Conservation (phyloP, 2,797 vertebrate species). For the Gymnoscopelus braueri region DNA sequence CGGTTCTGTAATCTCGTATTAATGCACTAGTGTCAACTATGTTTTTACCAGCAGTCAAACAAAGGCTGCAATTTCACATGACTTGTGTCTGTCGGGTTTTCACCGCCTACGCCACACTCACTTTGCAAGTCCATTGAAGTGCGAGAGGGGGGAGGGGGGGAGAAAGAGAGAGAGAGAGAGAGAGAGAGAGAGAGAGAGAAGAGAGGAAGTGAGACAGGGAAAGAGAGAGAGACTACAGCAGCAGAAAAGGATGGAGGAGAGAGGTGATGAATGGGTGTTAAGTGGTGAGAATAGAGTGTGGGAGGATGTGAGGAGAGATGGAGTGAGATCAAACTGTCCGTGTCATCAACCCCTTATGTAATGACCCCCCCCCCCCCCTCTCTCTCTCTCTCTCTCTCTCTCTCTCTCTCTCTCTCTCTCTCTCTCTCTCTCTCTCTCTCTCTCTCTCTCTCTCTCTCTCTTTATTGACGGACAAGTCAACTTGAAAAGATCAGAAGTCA, state of each 20-base stretch:
- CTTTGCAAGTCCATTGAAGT: no score
- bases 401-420: background rate
- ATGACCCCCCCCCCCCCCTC: slow-evolving; percentile 15
- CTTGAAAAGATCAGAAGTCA: no score
- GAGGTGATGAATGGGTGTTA: slow-evolving; percentile 20
- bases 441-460: background rate
- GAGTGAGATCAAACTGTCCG: slow-evolving; percentile 21
- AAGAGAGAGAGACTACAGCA: background rate
- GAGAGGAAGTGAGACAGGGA: background rate
- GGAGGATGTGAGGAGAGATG: background rate
- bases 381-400: background rate
- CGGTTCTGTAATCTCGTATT: no score
- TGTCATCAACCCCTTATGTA: slow-evolving; percentile 50
- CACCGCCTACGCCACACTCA: no score
- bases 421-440: background rate
- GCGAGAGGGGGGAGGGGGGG: no score
- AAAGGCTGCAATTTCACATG: no score
- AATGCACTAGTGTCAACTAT: no score
- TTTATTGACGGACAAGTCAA: background rate
- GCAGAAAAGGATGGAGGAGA: slow-evolving; percentile 18
- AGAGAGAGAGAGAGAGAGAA: background rate
- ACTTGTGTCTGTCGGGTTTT: no score
- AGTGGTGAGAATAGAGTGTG: slow-evolving; percentile 2
- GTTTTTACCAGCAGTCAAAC: no score
- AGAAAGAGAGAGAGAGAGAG: background rate